These are phyloP conservation scores for Tachina fera DNA, from an alignment of 2,888 invertebrate genomes.

Conservation along the genomic window DNA sequence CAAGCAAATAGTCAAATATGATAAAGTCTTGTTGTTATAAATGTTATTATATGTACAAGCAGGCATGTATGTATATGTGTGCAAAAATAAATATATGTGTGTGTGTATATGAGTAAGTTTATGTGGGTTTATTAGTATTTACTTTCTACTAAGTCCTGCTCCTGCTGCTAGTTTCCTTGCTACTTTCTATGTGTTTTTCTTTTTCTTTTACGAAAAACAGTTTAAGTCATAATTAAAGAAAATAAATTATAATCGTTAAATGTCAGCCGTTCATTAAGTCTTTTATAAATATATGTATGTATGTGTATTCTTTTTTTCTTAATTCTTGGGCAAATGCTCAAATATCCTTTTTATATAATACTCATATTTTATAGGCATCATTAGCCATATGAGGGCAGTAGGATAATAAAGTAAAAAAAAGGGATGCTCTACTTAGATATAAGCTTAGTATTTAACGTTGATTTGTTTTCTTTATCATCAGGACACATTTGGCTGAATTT, in stretches of 20 bases:
- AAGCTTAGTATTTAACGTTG: conserved; percentile 40
- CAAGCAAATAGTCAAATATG: conserved; percentile 51
- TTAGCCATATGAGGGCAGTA: conserved; percentile 60
- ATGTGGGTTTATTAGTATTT: conserved; percentile 43
- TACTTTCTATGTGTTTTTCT: conserved; percentile 22
- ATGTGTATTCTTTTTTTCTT: conserved; percentile 18
- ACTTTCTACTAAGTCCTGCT: conserved; percentile 28
- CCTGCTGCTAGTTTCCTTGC: conserved; percentile 22
- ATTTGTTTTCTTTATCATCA: conserved; percentile 64
- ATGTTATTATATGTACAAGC: conserved; percentile 1
- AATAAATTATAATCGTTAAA: conserved; percentile 72
- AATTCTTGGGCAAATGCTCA: conserved; percentile 61
- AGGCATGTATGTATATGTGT: not conserved
- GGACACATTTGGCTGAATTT: conserved; percentile 60
- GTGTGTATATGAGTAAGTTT: conserved; percentile 8
- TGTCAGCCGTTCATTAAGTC: conserved; percentile 71
- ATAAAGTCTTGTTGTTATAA: conserved; percentile 65
- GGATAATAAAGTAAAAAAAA: conserved; percentile 56
- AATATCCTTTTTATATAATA: conserved; percentile 51
- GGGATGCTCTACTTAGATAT: conserved; percentile 40
- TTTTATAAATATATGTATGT: conserved; percentile 39
- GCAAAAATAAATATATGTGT: not conserved
- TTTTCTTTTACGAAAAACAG: conserved; percentile 58
- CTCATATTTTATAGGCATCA: conserved; percentile 26
- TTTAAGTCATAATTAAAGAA: conserved; percentile 72